Conservation (phyloP, 2,797 vertebrate genomes). For the Anas capensis region DNA sequence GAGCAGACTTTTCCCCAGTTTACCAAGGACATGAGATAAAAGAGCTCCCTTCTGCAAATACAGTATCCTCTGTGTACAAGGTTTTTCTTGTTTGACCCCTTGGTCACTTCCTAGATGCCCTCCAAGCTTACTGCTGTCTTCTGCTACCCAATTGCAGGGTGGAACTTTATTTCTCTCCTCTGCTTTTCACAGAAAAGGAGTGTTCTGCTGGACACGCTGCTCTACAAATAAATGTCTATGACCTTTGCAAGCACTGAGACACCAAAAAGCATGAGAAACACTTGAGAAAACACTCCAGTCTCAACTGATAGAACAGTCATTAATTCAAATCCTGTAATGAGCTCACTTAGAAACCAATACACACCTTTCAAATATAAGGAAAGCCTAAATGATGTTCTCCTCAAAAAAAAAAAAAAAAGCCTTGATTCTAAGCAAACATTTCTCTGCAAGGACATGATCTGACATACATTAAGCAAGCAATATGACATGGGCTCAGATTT, state of each 20-base stretch:
- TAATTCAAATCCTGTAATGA: too few species aligned
- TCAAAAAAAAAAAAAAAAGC: background rate
- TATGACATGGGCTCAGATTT: fast-evolving
- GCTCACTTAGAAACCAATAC: background rate
- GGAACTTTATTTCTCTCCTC: background rate
- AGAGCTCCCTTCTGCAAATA: background rate
- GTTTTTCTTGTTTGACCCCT: background rate
- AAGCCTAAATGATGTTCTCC: background rate
- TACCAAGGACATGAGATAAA: fast-evolving
- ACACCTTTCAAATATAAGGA: background rate
- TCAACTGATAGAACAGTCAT: background rate
- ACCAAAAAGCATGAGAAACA: background rate
- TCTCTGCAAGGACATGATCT: background rate
- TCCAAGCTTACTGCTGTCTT: background rate
- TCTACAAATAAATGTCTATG: background rate
- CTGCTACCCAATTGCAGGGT: background rate
- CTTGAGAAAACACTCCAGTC: background rate
- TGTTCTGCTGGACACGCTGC: background rate
- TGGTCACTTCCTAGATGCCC: background rate
- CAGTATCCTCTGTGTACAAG: too few species aligned
- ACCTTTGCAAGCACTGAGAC: background rate
- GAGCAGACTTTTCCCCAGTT: background rate
- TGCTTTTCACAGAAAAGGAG: background rate
- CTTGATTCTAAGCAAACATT: background rate
- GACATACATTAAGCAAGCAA: fast-evolving